Evolutionary conservation across 2,113 vertebrate genomes (phyloP).

Genomic region (Pithys albifrons): DNA sequence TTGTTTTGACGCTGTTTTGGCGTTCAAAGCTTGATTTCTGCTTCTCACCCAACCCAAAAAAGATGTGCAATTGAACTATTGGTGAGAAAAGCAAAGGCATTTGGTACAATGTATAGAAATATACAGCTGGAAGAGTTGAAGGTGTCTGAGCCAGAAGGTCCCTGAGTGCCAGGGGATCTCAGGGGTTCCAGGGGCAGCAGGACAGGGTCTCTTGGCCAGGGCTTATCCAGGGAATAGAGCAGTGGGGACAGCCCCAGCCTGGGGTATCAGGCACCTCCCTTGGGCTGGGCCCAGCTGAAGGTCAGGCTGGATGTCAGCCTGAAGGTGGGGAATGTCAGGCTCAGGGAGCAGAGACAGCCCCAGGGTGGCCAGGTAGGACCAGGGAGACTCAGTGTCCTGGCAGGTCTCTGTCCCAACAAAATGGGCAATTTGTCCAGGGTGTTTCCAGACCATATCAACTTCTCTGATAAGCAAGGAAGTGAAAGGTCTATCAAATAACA

Average conservation of each 20-base stretch:
- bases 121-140: not conserved
- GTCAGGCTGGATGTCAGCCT: not conserved
- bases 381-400: not conserved
- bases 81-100: not conserved
- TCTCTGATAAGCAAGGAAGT: not conserved
- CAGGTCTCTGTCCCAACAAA: not conserved
- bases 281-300: too few relatives aligned
- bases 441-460: not conserved
- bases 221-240: not conserved
- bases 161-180: not conserved
- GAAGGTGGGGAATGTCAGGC: too few relatives aligned
- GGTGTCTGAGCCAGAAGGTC: not conserved
- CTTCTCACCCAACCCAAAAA: not conserved
- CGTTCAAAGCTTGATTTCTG: not conserved
- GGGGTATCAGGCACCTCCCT: not conserved
- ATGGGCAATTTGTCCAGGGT: not conserved
- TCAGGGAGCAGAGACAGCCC: not conserved
- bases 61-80: rapidly evolving
- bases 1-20: not conserved
- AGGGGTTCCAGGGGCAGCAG: not conserved
- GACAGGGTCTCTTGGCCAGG: too few relatives aligned
- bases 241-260: not conserved
- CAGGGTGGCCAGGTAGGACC: not conserved
- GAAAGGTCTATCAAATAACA: not conserved
- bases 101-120: not conserved